Evolutionary conservation across 1,140 invertebrate species (phyloP).

Genomic region (Sycobia sp.): DNA sequence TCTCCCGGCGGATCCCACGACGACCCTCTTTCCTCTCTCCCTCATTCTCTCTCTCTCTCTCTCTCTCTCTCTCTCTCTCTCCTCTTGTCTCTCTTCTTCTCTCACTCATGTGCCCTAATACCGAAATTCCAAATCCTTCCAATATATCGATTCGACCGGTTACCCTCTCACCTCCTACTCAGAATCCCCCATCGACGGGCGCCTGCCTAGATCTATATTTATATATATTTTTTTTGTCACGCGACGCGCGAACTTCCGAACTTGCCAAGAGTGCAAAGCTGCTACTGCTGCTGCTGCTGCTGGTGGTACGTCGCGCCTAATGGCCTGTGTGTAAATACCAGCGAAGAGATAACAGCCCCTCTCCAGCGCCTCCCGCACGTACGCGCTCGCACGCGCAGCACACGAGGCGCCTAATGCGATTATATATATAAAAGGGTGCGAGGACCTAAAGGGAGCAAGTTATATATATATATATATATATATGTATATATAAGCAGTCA

Average conservation of each 20-base stretch:
- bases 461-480: too few species aligned
- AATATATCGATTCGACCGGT: constrained; percentile 6
- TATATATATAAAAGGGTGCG: not conserved
- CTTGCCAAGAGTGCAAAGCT: not conserved
- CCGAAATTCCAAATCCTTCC: constrained; percentile 1
- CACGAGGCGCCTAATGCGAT: constrained; percentile 10
- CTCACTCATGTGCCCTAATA: too few species aligned
- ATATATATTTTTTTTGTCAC: too few species aligned
- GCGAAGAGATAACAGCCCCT: not conserved
- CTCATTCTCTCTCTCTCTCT: too few species aligned
- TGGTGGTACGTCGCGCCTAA: constrained; percentile 4
- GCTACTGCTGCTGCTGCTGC: not conserved
- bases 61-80: too few species aligned
- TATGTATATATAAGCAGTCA: too few species aligned
- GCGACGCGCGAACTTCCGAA: too few species aligned
- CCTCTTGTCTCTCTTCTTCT: too few species aligned
- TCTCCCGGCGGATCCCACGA: too few species aligned
- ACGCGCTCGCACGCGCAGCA: too few species aligned
- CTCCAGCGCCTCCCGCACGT: too few species aligned
- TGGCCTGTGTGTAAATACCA: constrained; percentile 15
- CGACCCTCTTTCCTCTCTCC: too few species aligned
- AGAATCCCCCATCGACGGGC: not conserved
- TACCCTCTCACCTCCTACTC: not conserved
- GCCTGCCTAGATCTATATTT: not conserved
- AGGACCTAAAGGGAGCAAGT: not conserved